phyloP scores from a whole-genome alignment of 2,888 invertebrate genomes.

The Hartigia nigra region DNA sequence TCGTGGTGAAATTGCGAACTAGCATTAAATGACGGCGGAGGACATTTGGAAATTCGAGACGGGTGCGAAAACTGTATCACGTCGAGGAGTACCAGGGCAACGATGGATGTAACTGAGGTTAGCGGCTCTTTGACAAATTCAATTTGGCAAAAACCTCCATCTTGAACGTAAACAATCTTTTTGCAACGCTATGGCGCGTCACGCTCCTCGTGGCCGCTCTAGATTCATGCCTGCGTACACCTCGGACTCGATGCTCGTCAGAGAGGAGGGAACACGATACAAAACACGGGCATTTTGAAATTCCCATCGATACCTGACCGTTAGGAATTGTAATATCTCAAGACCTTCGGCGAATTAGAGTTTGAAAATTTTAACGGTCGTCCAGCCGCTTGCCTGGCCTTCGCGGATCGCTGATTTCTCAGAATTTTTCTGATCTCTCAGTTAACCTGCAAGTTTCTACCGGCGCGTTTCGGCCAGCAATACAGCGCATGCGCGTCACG shows the following conservation, averaged over 20 bases:
- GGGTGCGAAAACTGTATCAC: not conserved
- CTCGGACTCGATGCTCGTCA: too few relatives aligned
- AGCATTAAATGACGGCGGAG: not conserved
- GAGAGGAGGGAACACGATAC: not conserved
- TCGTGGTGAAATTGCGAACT: not conserved
- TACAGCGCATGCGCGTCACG: not conserved
- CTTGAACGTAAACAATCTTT: not conserved
- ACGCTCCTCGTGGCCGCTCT: not conserved
- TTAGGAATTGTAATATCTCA: not conserved
- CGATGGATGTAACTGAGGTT: not conserved
- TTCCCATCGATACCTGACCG: not conserved
- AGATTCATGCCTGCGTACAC: not conserved
- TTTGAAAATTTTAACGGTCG: conserved; percentile 31
- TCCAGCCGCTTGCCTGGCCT: conserved; percentile 28
- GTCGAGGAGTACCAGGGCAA: not conserved
- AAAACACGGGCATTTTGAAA: not conserved
- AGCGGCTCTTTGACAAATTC: not conserved
- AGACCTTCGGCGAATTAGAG: conserved; percentile 12
- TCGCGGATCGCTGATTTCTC: conserved; percentile 29
- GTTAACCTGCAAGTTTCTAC: conserved; percentile 8
- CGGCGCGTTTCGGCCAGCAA: not conserved
- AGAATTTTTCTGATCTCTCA: conserved; percentile 28
- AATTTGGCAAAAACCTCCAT: not conserved
- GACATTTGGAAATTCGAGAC: not conserved
- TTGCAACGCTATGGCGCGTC: not conserved